These are phyloP conservation scores for Mayetiola destructor DNA, from an alignment of 2,888 invertebrate species.

Conservation along the genomic window DNA sequence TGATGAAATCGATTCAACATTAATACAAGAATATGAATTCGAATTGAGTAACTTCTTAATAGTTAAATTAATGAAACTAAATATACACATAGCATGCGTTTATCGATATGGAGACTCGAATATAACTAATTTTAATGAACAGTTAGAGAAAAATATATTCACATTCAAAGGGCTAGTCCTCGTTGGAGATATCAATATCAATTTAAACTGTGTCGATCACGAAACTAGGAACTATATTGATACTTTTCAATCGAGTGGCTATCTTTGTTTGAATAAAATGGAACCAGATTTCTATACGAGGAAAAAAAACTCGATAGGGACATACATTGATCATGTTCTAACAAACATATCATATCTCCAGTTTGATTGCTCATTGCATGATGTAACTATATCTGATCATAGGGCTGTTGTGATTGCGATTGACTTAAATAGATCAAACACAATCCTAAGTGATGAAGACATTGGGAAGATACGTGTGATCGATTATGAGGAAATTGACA, in stretches of 20 bases:
- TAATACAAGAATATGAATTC: background rate
- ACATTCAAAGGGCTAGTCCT: background rate
- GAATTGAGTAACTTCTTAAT: background rate
- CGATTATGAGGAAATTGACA: background rate
- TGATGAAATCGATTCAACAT: background rate
- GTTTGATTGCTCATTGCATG: background rate
- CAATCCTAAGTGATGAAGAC: background rate
- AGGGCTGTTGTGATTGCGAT: background rate
- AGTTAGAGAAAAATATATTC: background rate
- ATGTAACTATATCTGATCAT: background rate
- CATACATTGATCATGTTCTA: background rate
- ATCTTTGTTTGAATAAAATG: background rate
- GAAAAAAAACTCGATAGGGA: background rate
- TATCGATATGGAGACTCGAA: background rate
- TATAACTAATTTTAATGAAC: background rate
- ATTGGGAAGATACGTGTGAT: background rate
- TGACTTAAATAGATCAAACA: background rate
- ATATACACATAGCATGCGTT: background rate
- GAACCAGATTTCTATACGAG: background rate
- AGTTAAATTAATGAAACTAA: background rate
- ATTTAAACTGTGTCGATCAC: background rate
- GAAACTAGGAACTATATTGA: background rate
- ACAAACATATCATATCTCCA: background rate
- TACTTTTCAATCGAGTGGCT: background rate
- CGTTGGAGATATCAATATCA: background rate